phyloP scores from a whole-genome alignment of 1,140 invertebrate species.

The Rhyzopertha dominica region DNA sequence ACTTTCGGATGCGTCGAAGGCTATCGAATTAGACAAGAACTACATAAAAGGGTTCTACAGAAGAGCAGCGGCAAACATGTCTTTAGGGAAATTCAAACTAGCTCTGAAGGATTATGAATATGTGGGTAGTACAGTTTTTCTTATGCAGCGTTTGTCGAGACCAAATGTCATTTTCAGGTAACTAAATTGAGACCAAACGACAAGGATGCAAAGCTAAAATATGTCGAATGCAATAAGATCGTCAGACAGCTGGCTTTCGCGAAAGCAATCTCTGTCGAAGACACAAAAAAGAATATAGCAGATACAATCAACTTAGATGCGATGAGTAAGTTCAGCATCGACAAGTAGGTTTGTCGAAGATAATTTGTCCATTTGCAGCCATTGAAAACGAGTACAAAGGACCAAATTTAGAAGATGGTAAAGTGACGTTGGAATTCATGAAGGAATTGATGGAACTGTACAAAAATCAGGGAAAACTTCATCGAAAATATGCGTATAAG shows the following conservation, averaged over 20 bases:
- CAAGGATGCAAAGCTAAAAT: conserved; percentile 92
- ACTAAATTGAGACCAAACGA: conserved; percentile 87
- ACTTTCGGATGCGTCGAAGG: conserved; percentile 83
- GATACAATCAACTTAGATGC: conserved; percentile 83
- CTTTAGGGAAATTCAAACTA: conserved; percentile 93
- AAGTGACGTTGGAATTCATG: conserved; percentile 81
- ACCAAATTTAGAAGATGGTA: conserved; percentile 82
- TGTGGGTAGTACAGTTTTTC: conserved; percentile 52
- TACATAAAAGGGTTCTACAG: conserved; percentile 96
- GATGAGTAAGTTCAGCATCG: conserved; percentile 68
- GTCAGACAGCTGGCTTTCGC: conserved; percentile 93
- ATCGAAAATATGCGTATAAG: conserved; percentile 97
- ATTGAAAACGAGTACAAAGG: conserved; percentile 95
- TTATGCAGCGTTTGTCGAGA: conserved; percentile 16
- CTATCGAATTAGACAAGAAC: conserved; percentile 81
- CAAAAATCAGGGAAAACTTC: conserved; percentile 88
- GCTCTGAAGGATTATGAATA: conserved; percentile 96
- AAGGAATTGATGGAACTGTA: conserved; percentile 85
- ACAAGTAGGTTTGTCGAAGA: conserved; percentile 13
- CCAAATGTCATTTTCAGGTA: conserved; percentile 55
- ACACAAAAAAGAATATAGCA: conserved; percentile 77
- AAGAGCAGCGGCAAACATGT: conserved; percentile 94
- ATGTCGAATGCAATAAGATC: conserved; percentile 92
- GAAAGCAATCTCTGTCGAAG: conserved; percentile 93
- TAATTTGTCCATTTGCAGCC: conserved; percentile 52